These are phyloP conservation scores for Myiagra hebetior DNA, from an alignment of 2,113 vertebrate genomes.

Conservation along the genomic window DNA sequence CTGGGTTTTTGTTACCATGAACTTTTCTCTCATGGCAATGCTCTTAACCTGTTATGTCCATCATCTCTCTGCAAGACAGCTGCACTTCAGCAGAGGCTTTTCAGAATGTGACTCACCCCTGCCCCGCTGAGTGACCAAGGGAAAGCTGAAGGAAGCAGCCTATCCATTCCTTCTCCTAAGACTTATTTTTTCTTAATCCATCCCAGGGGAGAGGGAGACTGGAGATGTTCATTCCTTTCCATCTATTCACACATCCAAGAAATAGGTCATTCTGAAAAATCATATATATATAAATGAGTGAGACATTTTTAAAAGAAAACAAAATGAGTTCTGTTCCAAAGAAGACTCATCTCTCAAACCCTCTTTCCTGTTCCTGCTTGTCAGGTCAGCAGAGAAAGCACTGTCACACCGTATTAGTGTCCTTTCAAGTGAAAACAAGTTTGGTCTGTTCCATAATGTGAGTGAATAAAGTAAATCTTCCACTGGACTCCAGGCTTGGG, in stretches of 20 bases:
- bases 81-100: background rate
- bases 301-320: constrained; percentile 1
- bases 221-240: background rate
- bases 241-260: background rate
- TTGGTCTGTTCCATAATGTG: background rate
- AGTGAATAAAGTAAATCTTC: background rate
- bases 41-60: constrained; percentile 25
- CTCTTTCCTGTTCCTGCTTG: background rate
- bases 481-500: background rate
- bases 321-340: constrained; percentile 1
- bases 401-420: background rate
- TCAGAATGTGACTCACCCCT: background rate
- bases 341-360: background rate
- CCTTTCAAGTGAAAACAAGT: background rate
- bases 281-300: background rate
- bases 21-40: background rate
- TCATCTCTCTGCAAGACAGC: constrained; percentile 35
- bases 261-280: background rate
- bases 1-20: background rate
- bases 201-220: background rate
- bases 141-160: background rate
- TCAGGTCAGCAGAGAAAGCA: background rate
- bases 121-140: background rate
- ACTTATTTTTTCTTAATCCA: background rate
- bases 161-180: background rate